These are phyloP conservation scores for Phyllostomus hastatus DNA, from an alignment of 2,113 vertebrate genomes.

Conservation along the genomic window DNA sequence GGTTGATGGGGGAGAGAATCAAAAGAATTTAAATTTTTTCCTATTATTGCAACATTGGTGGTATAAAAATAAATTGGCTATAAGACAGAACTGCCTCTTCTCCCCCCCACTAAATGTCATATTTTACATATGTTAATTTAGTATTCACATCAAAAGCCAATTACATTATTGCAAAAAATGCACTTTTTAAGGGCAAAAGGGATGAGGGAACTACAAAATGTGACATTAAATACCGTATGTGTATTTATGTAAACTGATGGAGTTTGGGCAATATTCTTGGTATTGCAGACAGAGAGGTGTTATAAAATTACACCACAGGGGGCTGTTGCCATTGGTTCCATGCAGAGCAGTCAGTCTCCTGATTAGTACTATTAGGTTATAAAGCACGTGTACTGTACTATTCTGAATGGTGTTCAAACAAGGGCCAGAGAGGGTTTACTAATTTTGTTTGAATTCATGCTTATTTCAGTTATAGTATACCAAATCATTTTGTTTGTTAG, in stretches of 20 bases:
- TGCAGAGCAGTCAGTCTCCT: neutral
- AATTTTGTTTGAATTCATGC: neutral
- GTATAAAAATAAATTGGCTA: neutral
- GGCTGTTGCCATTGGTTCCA: neutral
- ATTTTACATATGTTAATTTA: conserved; percentile 65
- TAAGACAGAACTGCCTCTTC: neutral
- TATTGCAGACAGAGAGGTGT: neutral
- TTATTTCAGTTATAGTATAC: neutral
- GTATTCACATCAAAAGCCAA: conserved; percentile 50
- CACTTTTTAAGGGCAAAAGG: neutral
- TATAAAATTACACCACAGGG: neutral
- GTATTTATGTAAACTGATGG: neutral
- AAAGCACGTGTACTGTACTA: neutral
- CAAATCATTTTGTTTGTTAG: neutral
- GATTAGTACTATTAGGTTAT: neutral
- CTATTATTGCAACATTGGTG: neutral
- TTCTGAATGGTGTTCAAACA: neutral
- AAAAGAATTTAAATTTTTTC: neutral
- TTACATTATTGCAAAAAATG: neutral
- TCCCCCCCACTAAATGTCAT: conserved; percentile 40
- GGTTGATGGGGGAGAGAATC: neutral
- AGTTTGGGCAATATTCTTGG: neutral
- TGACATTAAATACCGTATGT: neutral
- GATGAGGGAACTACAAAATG: neutral
- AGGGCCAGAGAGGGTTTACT: neutral